A percentile compares a stretch with the other conserved stretches of the same genome.
Conservation (phyloP, 2,888 invertebrate genomes). For the Drosophila rellima region DNA sequence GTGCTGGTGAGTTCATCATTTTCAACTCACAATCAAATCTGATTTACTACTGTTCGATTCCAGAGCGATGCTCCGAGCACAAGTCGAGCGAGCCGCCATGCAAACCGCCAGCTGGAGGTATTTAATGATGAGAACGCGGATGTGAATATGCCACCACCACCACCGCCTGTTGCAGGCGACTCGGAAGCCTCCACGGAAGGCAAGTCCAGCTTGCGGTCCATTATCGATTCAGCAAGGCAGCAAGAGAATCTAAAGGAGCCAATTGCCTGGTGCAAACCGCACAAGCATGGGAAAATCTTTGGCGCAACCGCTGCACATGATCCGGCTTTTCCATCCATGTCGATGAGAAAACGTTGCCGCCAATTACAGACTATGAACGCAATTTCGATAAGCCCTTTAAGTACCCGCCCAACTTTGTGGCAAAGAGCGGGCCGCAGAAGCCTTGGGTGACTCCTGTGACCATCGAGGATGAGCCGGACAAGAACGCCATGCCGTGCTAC, state of each 20-base stretch:
- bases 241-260: conserved; percentile 91
- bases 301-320: conserved; percentile 48
- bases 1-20: conserved; percentile 68
- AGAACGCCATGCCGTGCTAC: conserved; percentile 76
- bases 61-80: conserved; percentile 55
- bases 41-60: neutral
- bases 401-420: conserved; percentile 69
- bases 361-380: conserved; percentile 57
- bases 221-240: conserved; percentile 87
- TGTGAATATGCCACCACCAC: conserved; percentile 61
- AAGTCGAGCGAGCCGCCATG: conserved; percentile 57
- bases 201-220: conserved; percentile 85
- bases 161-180: conserved; percentile 1
- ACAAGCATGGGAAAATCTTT: conserved; percentile 76
- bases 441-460: conserved; percentile 82
- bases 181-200: neutral
- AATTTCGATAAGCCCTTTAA: conserved; percentile 69
- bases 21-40: neutral
- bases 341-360: conserved; percentile 69
- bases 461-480: conserved; percentile 73
- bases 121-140: conserved; percentile 82
- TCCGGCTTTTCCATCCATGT: conserved; percentile 82
- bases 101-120: conserved; percentile 61
- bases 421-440: conserved; percentile 73
- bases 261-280: conserved; percentile 88